Conservation (phyloP, 2,888 invertebrate species). For the Caenorhabditis imperialis region DNA sequence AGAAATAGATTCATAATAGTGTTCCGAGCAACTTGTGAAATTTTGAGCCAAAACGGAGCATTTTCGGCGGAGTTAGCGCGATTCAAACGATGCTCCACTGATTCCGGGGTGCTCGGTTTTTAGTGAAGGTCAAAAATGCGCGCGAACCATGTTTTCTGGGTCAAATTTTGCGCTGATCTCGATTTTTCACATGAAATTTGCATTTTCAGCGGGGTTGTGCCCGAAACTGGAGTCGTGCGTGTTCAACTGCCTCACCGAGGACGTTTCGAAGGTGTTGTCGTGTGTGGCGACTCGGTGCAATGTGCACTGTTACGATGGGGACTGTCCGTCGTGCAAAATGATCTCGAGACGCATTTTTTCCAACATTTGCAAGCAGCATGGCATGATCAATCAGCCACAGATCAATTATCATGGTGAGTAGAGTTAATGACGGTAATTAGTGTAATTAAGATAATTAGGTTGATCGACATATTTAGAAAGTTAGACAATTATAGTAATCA, state of each 20-base stretch:
- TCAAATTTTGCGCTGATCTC: not conserved
- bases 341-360: conserved; percentile 62
- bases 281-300: conserved; percentile 65
- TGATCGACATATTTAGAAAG: no score
- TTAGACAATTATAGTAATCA: no score
- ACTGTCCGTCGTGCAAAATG: conserved; percentile 65
- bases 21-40: not conserved
- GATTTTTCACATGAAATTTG: not conserved
- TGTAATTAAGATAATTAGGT: no score
- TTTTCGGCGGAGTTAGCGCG: no score
- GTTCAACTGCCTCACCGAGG: conserved; percentile 57
- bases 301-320: conserved; percentile 68
- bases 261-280: conserved; percentile 54
- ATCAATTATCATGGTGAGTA: conserved; percentile 53
- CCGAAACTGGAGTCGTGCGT: conserved; percentile 64
- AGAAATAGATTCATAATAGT: not conserved
- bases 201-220: conserved; percentile 65
- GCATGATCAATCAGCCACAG: conserved; percentile 51
- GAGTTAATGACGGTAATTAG: no score
- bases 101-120: no score
- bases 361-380: conserved; percentile 53
- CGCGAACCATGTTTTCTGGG: no score
- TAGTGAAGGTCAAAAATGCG: no score
- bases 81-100: no score
- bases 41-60: no score